A percentile compares a stretch with the other conserved stretches of the same genome.
Evolutionary conservation across 2,113 vertebrate genomes (phyloP).

Genomic region (Perognathus longimembris): DNA sequence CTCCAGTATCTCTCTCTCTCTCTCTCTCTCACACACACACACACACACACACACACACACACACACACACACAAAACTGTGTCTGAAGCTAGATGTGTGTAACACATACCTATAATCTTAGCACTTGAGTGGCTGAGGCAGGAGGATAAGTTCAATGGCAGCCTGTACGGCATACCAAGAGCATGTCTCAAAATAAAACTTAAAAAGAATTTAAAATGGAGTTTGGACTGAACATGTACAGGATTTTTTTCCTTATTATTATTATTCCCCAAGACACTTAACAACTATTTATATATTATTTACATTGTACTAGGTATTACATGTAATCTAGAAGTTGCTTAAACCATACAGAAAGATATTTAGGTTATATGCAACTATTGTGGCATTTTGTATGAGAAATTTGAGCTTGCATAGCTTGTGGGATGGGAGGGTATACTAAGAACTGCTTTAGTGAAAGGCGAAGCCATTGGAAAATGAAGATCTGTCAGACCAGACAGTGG

Average conservation of each 20-base stretch:
- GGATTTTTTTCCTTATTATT: neutral
- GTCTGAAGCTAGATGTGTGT: neutral
- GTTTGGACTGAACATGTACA: neutral
- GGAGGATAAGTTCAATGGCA: neutral
- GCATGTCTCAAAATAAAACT: neutral
- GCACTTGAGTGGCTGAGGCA: neutral
- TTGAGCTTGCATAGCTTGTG: neutral
- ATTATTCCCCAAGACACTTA: neutral
- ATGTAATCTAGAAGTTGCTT: neutral
- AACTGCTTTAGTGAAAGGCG: neutral
- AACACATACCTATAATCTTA: neutral
- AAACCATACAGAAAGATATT: too few relatives aligned
- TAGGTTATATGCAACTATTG: neutral
- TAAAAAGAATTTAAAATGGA: neutral
- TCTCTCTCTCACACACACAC: too few relatives aligned
- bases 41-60: too few relatives aligned
- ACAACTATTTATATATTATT: neutral
- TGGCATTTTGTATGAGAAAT: neutral
- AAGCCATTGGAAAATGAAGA: neutral
- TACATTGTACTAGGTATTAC: neutral
- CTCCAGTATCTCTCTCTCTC: too few relatives aligned
- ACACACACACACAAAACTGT: neutral
- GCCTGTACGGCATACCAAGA: neutral
- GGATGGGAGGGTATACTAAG: neutral
- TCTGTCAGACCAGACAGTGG: neutral